phyloP scores from a whole-genome alignment of 2,888 invertebrate genomes.

The Microchrysa polita region DNA sequence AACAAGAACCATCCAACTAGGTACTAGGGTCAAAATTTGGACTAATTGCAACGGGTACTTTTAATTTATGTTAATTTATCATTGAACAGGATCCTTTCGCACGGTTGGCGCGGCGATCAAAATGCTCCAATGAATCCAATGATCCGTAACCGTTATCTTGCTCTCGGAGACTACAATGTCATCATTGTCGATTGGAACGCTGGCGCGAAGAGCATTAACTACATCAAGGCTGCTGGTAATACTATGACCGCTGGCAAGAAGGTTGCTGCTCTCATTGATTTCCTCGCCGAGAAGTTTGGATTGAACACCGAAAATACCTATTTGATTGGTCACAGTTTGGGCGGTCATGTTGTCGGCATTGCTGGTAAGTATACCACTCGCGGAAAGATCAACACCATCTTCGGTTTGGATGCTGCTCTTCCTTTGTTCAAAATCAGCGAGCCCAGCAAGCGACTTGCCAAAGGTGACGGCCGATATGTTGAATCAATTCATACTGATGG shows the following conservation, averaged over 20 bases:
- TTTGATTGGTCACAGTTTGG: slow-evolving; percentile 69
- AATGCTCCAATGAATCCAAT: slow-evolving; percentile 55
- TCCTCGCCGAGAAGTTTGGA: slow-evolving; percentile 65
- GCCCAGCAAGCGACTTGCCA: slow-evolving; percentile 50
- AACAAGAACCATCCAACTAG: slow-evolving; percentile 44
- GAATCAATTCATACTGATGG: slow-evolving; percentile 55
- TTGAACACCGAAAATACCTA: slow-evolving; percentile 65
- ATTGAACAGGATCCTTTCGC: slow-evolving; percentile 60
- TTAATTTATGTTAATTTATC: not conserved
- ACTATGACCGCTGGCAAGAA: slow-evolving; percentile 55
- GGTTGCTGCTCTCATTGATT: slow-evolving; percentile 57
- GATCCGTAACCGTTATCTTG: slow-evolving; percentile 64
- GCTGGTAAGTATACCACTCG: slow-evolving; percentile 68
- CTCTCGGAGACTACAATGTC: slow-evolving; percentile 67
- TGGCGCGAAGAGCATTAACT: slow-evolving; percentile 68
- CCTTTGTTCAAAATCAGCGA: slow-evolving; percentile 54
- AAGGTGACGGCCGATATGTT: slow-evolving; percentile 52
- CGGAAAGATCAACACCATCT: slow-evolving; percentile 67
- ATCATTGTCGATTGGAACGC: slow-evolving; percentile 69
- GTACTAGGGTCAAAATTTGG: slow-evolving; percentile 3
- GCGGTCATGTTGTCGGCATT: slow-evolving; percentile 69
- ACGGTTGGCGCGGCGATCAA: slow-evolving; percentile 68
- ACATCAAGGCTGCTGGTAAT: slow-evolving; percentile 67
- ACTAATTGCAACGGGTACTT: not conserved
- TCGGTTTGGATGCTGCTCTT: slow-evolving; percentile 59